Evolutionary conservation across 2,113 vertebrate genomes (phyloP).

Genomic region (Helogale parvula): DNA sequence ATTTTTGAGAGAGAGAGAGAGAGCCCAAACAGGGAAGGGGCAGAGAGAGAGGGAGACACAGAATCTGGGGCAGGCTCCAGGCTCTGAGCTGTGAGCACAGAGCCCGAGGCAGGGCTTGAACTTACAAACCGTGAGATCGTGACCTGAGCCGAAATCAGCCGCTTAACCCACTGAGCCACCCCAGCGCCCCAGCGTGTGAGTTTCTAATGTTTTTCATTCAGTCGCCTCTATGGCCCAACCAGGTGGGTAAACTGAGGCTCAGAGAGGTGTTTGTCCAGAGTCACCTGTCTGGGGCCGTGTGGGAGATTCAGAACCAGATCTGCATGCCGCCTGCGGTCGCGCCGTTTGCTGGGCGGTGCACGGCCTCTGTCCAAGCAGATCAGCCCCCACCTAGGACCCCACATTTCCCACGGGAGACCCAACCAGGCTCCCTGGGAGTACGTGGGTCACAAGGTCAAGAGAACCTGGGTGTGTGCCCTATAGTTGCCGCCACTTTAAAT

Average conservation of each 20-base stretch:
- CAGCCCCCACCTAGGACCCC: background rate
- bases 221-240: background rate
- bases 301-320: background rate
- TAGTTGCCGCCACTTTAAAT: background rate
- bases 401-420: background rate
- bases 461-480: background rate
- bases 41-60: too few relatives aligned
- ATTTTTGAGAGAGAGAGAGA: too few relatives aligned
- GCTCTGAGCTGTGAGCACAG: too few relatives aligned
- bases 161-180: background rate
- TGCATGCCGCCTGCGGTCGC: rapidly evolving
- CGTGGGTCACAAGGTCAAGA: background rate
- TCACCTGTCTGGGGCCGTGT: rapidly evolving
- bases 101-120: too few relatives aligned
- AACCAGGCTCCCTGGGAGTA: background rate
- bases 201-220: background rate
- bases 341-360: rapidly evolving
- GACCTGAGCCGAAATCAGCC: background rate
- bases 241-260: background rate
- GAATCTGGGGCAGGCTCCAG: too few relatives aligned
- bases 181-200: too few relatives aligned
- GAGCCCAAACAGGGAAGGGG: too few relatives aligned
- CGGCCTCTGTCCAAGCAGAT: background rate
- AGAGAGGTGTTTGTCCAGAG: background rate
- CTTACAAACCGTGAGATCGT: background rate